Evolutionary conservation across 92 coral and sea anemone species (phyloP), one percentile per base, ranked within the genome.

Genomic region (Actinernus sp.): DNA sequence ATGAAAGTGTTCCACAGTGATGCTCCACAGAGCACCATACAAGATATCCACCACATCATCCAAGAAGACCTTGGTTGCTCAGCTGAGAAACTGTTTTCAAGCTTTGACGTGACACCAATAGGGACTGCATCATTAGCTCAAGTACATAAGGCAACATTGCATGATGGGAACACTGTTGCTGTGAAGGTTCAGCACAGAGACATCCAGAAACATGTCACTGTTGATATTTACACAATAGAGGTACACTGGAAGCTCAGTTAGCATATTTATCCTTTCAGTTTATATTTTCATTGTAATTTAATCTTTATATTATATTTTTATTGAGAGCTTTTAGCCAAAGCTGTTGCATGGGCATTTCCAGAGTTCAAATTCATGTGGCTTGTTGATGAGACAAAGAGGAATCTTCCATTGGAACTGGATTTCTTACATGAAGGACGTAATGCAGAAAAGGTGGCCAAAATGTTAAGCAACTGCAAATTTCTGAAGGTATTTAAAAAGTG

Each of bases 61-160:
- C 75, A 87, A 61, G 90, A 95, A 26, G 97, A 91, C 16, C 87
- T 95, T 22, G 89, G 93, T 9, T 54, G 64, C 40, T 62, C 75
- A 69, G 84, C 91, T 16, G 73, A 41, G 13, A 47, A 95, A 16
- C 41, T 91, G 31, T 95, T 95, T 80, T 53, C 55, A 6, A 58
- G 78, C 31, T 95, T 95, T 84, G 97, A 95, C 20, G 50, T 56
- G 1, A 78, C 57, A 2, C 97, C 99, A 16, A 63, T 95, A 20
- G 99, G 99, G 7, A 75, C 94, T 28, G 99, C 99, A 2, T 95
- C 99, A 19, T 76, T 95, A 25, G 99, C 99, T 8, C 99, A 95
- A 63, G 99, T 95, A 13, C 99, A 95, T 66, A 91, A 84, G 71
- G 99, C 99, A 21, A 72, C 81, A 18, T 31, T 91, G 55, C 82